A percentile compares a stretch with the other conserved stretches of the same genome.
These are phyloP conservation scores for Petrocephalus schoutedeni DNA, from an alignment of 2,797 vertebrate genomes.

Conservation along the genomic window DNA sequence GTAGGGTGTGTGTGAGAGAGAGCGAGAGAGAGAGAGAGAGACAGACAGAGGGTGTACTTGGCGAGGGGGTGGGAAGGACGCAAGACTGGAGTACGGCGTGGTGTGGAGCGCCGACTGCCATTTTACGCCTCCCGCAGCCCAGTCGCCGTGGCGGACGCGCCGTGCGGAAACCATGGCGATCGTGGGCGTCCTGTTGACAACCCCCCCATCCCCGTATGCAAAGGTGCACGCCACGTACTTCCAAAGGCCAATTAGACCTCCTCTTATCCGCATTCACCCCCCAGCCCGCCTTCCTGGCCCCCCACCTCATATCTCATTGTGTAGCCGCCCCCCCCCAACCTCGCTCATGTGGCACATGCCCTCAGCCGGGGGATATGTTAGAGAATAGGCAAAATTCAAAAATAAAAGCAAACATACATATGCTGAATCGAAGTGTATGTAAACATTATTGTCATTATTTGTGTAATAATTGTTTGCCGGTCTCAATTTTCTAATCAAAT, in stretches of 20 bases:
- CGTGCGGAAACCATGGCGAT: background rate
- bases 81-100: conserved; percentile 8
- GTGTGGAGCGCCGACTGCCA: conserved; percentile 23
- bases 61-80: background rate
- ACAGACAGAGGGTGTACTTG: conserved; percentile 23
- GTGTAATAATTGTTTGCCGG: background rate
- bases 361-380: background rate
- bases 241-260: background rate
- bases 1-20: conserved; percentile 18
- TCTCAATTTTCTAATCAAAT: background rate
- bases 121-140: conserved; percentile 26
- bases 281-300: background rate
- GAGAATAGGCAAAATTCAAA: background rate
- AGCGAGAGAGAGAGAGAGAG: conserved; percentile 25
- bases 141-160: background rate
- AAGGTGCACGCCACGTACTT: background rate
- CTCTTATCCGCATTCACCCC: background rate
- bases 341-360: background rate
- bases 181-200: background rate
- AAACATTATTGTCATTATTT: background rate
- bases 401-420: background rate
- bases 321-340: background rate
- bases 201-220: background rate
- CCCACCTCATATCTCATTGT: background rate
- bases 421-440: background rate